Base-by-base conservation (phyloP, 2,888 invertebrate species). In the Melanargia galathea region DNA sequence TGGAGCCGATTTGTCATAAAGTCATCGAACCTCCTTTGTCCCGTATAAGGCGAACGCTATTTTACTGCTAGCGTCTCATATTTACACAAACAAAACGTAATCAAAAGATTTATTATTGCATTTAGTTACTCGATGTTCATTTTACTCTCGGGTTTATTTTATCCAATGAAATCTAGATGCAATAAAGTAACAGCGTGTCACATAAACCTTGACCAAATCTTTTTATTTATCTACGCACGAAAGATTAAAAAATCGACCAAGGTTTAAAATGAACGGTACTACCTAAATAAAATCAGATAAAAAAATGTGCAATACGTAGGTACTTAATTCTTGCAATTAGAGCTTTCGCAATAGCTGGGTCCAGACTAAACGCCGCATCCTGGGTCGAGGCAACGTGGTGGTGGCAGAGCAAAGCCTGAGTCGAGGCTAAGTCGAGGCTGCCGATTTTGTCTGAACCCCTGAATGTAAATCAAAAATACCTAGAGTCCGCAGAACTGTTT, bases 21-120 rank as follows among this genome's bases (percentile, higher is more conserved):
- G 89, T 87, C 87, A 83, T 84, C 82, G 88, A 88, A 84, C 90
- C 83, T 78, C 75, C 87, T 86, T 86, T 89, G 88, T 87, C 83
- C 82, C 79, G 77, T 83, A 84, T 86, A 87, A 78, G 83, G 86
- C 72, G 63, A 74, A 72, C 74, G 79, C 83, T 77, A 78, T 81
- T 82, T 82, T 78, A 80, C 76, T 78, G 77, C 77, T 76, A 78
- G 73, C 75, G 71, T 73, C 75, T 75, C 70, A 68, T 65, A 67
- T 64, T 64, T 64, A 66, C 64, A 69, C 68, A 64, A 66, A 67
- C 62, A 67, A 60, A 63, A 62, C 54, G n/a, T 20, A 20, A 62
- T 56, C 45, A 48, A 60, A 49, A 52, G 35, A 26, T 57, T n/a
- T 60, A 55, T 58, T 64, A 60, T 52, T 30, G 18, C 22, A 35